Evolutionary conservation across 2,888 invertebrate species (phyloP).

Genomic region (Timema cristinae): DNA sequence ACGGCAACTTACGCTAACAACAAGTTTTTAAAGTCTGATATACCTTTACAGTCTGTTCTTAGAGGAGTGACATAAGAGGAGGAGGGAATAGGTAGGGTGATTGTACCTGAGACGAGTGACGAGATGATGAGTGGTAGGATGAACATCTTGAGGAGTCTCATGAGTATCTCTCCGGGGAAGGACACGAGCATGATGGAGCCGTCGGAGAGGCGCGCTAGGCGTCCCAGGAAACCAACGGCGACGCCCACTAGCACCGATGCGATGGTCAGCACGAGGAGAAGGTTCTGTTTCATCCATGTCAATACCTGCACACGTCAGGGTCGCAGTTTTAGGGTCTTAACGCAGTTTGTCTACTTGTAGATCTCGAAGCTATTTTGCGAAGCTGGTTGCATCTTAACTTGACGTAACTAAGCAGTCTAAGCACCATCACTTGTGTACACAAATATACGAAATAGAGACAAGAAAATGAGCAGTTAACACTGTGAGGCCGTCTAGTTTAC

Average conservation of each 20-base stretch:
- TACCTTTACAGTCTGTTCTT: background rate
- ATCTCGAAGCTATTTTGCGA: background rate
- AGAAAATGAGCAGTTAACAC: no score
- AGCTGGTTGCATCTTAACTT: background rate
- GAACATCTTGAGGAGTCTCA: slow-evolving; percentile 65
- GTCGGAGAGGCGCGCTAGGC: slow-evolving; percentile 46
- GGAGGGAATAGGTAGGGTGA: background rate
- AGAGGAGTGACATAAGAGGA: no score
- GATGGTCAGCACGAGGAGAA: slow-evolving; percentile 57
- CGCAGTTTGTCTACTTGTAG: no score
- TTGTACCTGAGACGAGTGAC: slow-evolving; percentile 57
- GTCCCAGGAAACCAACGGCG: slow-evolving; percentile 54
- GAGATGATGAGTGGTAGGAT: slow-evolving; percentile 64
- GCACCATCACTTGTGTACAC: background rate
- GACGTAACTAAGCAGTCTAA: no score
- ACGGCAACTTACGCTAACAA: no score
- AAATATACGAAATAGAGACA: background rate
- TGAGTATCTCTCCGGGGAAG: slow-evolving; percentile 64
- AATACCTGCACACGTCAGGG: slow-evolving; percentile 38
- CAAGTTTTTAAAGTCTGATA: no score
- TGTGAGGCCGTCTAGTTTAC: no score
- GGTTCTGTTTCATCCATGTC: slow-evolving; percentile 50
- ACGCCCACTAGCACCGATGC: slow-evolving; percentile 48
- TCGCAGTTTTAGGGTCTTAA: no score
- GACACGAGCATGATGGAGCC: slow-evolving; percentile 55